Percentiles rank a stretch among this genome's conserved stretches.
Conservation (phyloP, 2,888 invertebrate genomes). For the Taphrorychus bicolor region DNA sequence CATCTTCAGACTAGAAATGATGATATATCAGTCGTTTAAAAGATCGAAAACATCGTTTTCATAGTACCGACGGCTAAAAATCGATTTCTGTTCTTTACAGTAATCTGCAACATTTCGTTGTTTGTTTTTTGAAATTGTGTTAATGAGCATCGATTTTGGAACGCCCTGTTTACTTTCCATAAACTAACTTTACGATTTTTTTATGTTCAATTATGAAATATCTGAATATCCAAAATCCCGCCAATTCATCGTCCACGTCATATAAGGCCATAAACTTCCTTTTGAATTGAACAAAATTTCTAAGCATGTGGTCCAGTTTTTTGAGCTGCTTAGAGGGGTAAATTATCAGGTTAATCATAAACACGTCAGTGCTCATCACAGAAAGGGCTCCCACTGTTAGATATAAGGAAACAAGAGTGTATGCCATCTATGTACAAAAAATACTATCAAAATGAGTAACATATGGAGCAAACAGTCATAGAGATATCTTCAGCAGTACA, state of each 20-base stretch:
- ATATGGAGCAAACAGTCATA: neutral
- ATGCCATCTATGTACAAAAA: neutral
- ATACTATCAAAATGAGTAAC: neutral
- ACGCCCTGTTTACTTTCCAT: slow-evolving; percentile 10
- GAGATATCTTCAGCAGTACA: neutral
- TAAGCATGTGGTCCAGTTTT: slow-evolving; percentile 41
- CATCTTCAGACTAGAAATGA: no score
- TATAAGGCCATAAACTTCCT: neutral
- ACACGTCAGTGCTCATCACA: slow-evolving; percentile 44
- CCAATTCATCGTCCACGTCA: neutral
- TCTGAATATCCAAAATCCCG: neutral
- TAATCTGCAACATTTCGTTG: slow-evolving; percentile 17
- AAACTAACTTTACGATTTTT: neutral
- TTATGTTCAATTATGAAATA: neutral
- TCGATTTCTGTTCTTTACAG: no score
- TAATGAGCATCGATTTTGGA: no score
- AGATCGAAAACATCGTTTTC: no score
- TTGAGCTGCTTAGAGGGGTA: slow-evolving; percentile 44
- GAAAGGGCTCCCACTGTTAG: slow-evolving; percentile 42
- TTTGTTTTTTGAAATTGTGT: no score
- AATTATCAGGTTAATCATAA: slow-evolving; percentile 44
- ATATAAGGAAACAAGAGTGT: neutral
- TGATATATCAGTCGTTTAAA: no score
- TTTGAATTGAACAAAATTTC: slow-evolving; percentile 42
- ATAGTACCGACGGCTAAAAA: no score